Base-by-base conservation (phyloP, 92 coral and sea anemone genomes). In the Meandrina meandrites region DNA sequence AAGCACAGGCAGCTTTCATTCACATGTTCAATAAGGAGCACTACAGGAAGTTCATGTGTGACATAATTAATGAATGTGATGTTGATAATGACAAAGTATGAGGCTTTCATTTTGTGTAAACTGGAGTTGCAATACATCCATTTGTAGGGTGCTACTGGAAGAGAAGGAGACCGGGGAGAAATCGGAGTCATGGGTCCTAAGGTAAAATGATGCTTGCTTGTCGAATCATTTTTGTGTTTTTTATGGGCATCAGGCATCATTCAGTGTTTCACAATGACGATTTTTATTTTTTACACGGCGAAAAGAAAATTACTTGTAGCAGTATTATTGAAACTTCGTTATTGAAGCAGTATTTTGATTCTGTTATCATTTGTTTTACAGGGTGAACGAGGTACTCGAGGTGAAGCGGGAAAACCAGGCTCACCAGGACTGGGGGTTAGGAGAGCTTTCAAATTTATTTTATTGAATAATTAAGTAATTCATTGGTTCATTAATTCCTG, bases 341-440 rank as follows among this genome's bases (percentile, higher is more conserved):
- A 22, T 21, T 19, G 64, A 51, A 9, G 56, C 19, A 18, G 64
- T 30, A 76, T 24, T 57, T n/a, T n/a, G n/a, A n/a, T 24, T 40
- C 24, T 30, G 8, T 81, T 0, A 8, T 70, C 21, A 10, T 30
- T 14, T 27, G 42, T 0, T 75, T 51, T 22, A 2, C 84, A 90
- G 93, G 93, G 92, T 69, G 87, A 85, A 24, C 86, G 79, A 27
- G 94, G 94, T 70, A 81, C 77, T 0, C 51, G 31, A 0, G 94
- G 94, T 5, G 87, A 85, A 31, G 74, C 88, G 3, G 94, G 94
- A 37, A 88, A 88, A 77, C 85, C 88, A 24, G 94, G 94, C 0
- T 78, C 92, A 16, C 87, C 84, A 40, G 94, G 94, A 42, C 64
- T 76, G 42, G 64, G 67, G 58, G 92, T 91, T 88, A 76, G n/a